These are phyloP conservation scores for Drosophila nr. perissopoda DNA, from an alignment of 2,888 invertebrate genomes.

Conservation along the genomic window DNA sequence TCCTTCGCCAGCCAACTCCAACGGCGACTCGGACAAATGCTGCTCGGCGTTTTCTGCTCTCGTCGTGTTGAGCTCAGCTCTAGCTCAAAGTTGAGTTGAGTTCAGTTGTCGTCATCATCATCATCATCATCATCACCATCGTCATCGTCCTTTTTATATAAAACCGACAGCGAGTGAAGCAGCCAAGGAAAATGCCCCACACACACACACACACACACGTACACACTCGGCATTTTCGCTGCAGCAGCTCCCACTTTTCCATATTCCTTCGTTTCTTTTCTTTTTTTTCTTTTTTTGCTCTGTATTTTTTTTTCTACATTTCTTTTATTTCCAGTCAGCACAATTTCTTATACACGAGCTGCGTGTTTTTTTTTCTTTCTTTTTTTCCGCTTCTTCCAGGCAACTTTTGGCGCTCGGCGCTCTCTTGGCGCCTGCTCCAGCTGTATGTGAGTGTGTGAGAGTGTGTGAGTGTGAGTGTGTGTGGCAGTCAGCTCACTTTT, in stretches of 20 bases:
- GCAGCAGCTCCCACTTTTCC: conserved; percentile 48
- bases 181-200: conserved; percentile 62
- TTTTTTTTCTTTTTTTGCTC: conserved; percentile 19
- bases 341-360: conserved; percentile 71
- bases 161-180: conserved; percentile 64
- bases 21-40: conserved; percentile 36
- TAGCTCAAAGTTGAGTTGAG: conserved; percentile 47
- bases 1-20: conserved; percentile 27
- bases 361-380: conserved; percentile 43
- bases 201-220: conserved; percentile 27
- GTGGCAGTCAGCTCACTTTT: conserved; percentile 80
- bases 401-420: conserved; percentile 49
- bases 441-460: conserved; percentile 25
- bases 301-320: conserved; percentile 50
- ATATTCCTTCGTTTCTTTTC: conserved; percentile 30
- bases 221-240: conserved; percentile 23
- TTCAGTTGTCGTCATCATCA: conserved; percentile 51
- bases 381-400: conserved; percentile 43
- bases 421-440: conserved; percentile 62
- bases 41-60: conserved; percentile 26
- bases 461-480: conserved; percentile 55
- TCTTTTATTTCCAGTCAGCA: conserved; percentile 73
- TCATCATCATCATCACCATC: conserved; percentile 38
- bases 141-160: conserved; percentile 61
- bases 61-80: conserved; percentile 35